These are phyloP conservation scores for Rana temporaria DNA, from an alignment of 2,113 vertebrate genomes.

Conservation along the genomic window DNA sequence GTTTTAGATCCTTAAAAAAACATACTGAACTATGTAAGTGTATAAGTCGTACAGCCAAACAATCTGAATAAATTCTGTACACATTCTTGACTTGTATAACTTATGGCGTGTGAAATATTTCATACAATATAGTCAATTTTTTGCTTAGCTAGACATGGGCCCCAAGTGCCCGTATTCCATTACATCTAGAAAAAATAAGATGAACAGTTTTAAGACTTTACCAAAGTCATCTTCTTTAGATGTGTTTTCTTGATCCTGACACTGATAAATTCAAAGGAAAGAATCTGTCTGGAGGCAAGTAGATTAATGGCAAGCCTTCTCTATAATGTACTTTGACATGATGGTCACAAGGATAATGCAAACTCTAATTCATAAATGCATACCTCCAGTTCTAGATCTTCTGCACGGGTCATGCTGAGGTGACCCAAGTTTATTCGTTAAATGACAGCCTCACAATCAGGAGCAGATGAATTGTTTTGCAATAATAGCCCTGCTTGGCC, in stretches of 20 bases:
- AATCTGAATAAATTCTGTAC: not conserved
- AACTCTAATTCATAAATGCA: conserved; percentile 50
- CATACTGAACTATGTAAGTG: too few relatives aligned
- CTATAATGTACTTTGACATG: conserved; percentile 34
- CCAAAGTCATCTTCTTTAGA: conserved; percentile 22
- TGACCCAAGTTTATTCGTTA: conserved; percentile 63
- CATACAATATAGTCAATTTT: not conserved
- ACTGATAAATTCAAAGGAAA: conserved; percentile 43
- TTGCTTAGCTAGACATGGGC: conserved; percentile 1
- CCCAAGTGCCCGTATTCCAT: conserved; percentile 3
- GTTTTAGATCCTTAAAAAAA: too few relatives aligned
- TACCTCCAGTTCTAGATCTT: conserved; percentile 7
- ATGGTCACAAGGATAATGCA: conserved; percentile 41
- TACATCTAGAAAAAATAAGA: conserved; percentile 3
- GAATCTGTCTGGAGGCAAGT: conserved; percentile 26
- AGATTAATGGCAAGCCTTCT: conserved; percentile 39
- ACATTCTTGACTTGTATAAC: not conserved
- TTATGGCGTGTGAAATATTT: not conserved
- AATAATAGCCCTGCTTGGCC: conserved; percentile 61
- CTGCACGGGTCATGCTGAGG: conserved; percentile 53
- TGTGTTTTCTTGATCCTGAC: conserved; percentile 27
- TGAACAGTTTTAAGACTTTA: conserved; percentile 32
- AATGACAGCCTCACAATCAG: conserved; percentile 63
- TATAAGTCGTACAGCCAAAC: too few relatives aligned
- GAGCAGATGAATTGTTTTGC: conserved; percentile 62